Evolutionary conservation across 2,113 vertebrate genomes (phyloP).

Genomic region (Arizona elegans): DNA sequence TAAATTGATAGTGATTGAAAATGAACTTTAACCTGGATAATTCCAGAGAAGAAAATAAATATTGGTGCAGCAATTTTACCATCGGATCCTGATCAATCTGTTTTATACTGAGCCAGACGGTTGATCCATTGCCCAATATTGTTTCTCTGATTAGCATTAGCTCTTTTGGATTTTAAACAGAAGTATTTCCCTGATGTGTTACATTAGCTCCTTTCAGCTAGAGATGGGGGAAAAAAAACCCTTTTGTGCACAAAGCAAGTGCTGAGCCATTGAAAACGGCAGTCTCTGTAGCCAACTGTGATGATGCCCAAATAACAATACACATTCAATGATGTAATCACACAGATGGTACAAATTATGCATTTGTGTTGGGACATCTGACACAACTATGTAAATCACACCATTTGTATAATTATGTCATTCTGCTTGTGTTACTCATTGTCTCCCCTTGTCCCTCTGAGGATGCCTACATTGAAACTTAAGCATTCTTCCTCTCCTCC

Average conservation of each 20-base stretch:
- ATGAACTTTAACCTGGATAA: background rate
- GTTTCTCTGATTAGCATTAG: background rate
- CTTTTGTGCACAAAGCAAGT: background rate
- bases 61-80: background rate
- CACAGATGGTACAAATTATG: background rate
- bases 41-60: background rate
- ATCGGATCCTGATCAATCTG: background rate
- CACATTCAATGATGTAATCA: background rate
- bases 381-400: background rate
- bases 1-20: background rate
- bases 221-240: background rate
- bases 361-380: background rate
- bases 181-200: background rate
- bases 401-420: background rate
- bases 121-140: background rate
- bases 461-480: background rate
- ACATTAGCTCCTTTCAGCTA: background rate
- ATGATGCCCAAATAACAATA: background rate
- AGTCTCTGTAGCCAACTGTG: background rate
- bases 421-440: background rate
- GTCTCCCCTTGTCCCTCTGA: background rate
- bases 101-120: background rate
- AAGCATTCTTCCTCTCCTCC: background rate
- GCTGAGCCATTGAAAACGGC: background rate
- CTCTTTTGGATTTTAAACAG: background rate